phyloP scores from a whole-genome alignment of 2,888 invertebrate species.

The Lithophane semibrunnea region DNA sequence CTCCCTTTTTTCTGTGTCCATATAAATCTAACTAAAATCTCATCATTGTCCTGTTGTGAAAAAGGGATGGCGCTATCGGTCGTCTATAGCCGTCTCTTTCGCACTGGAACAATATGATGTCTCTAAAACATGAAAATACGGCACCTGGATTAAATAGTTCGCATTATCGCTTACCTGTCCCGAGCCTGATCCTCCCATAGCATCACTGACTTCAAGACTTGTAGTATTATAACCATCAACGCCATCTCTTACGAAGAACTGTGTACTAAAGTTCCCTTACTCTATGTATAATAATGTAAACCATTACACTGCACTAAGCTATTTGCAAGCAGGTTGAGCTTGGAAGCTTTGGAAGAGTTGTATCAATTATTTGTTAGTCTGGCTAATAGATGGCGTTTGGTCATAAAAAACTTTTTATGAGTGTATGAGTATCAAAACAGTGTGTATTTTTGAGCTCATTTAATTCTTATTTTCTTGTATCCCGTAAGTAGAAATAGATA shows the following conservation, averaged over 20 bases:
- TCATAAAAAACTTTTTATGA: background rate
- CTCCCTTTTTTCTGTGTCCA: background rate
- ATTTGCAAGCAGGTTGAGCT: background rate
- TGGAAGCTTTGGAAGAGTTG: background rate
- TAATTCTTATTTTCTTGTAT: background rate
- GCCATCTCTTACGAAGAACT: conserved; percentile 40
- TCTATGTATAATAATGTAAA: too few relatives aligned
- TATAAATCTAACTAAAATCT: background rate
- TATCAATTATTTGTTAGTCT: background rate
- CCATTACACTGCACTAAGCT: background rate
- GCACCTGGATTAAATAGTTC: background rate
- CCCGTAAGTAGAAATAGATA: background rate
- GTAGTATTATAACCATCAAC: background rate
- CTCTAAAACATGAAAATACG: background rate
- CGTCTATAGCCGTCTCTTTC: background rate
- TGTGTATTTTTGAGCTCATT: background rate
- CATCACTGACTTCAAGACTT: background rate
- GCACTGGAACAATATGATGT: background rate
- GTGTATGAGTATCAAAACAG: background rate
- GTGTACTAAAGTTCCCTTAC: background rate
- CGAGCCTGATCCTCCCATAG: background rate
- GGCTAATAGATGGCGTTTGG: conserved; percentile 39
- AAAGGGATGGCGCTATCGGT: background rate
- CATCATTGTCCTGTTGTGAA: background rate
- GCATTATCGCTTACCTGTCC: too few relatives aligned